phyloP scores from a whole-genome alignment of 2,797 vertebrate species.

The Phalanger gymnotis region DNA sequence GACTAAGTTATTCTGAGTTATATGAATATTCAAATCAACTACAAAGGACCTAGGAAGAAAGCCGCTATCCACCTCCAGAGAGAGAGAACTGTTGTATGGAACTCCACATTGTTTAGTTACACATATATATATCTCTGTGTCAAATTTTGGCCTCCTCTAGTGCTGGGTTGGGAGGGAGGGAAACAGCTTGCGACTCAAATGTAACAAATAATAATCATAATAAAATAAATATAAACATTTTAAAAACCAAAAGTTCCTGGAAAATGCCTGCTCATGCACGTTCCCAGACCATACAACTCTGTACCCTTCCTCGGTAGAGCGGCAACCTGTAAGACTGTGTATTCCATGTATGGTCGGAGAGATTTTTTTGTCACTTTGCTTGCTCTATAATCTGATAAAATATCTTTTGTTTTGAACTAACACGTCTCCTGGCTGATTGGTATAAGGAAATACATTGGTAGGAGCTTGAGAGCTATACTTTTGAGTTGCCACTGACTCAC shows the following conservation, averaged over 20 bases:
- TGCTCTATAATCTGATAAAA: not conserved
- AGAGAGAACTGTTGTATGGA: not conserved
- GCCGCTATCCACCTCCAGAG: not conserved
- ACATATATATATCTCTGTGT: not conserved
- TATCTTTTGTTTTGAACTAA: not conserved
- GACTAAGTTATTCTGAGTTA: not conserved
- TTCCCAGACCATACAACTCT: not conserved
- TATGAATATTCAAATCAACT: not conserved
- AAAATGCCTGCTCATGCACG: not conserved
- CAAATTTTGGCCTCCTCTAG: not conserved
- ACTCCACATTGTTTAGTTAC: not conserved
- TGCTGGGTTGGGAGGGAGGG: not conserved
- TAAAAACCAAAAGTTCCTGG: not conserved
- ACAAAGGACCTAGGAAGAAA: no score
- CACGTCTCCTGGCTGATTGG: not conserved
- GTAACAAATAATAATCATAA: no score
- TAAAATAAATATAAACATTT: not conserved
- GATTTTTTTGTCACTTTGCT: not conserved
- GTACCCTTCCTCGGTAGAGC: not conserved
- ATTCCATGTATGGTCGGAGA: not conserved
- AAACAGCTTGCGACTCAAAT: not conserved
- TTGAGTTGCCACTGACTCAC: not conserved
- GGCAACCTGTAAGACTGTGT: not conserved
- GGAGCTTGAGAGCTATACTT: not conserved
- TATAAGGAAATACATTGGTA: not conserved